A percentile compares a stretch with the other conserved stretches of the same genome.
phyloP scores from a whole-genome alignment of 2,113 vertebrate species.

The Sterrhoptilus dennistouni region DNA sequence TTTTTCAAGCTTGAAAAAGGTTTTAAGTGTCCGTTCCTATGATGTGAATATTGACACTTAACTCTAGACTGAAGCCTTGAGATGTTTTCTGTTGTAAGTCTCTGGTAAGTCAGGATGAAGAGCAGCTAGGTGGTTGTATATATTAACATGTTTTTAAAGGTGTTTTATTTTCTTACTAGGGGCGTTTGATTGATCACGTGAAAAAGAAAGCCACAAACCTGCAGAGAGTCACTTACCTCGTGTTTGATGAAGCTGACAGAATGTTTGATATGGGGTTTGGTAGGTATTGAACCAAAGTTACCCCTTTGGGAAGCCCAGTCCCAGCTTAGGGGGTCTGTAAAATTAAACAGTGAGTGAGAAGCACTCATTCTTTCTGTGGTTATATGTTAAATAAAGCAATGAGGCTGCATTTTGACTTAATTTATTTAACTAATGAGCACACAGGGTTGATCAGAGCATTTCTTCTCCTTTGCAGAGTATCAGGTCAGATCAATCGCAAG shows the following conservation, averaged over 20 bases:
- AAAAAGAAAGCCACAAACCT: conserved; percentile 99
- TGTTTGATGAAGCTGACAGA: conserved; percentile 98
- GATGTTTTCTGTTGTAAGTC: background rate
- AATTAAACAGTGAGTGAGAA: background rate
- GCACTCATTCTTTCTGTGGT: background rate
- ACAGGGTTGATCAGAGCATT: background rate
- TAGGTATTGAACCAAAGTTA: conserved; percentile 64
- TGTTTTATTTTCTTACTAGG: conserved; percentile 69
- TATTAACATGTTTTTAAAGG: background rate
- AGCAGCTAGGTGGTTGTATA: background rate
- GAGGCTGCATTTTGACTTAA: background rate
- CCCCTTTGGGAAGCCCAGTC: background rate
- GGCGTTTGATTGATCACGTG: conserved; percentile 97
- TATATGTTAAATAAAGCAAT: background rate
- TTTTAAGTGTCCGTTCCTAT: background rate
- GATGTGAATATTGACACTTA: background rate
- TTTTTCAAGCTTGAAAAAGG: background rate
- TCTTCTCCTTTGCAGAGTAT: conserved; percentile 82
- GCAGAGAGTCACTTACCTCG: conserved; percentile 94
- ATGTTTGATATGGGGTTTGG: conserved; percentile 99
- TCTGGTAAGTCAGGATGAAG: background rate
- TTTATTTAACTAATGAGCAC: background rate
- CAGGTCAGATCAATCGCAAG: conserved; percentile 95
- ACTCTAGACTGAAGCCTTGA: background rate
- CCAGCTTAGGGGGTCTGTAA: background rate